Evolutionary conservation across 2,113 vertebrate species (phyloP), one percentile per base, ranked within the genome.

Genomic region (Rhagologus leucostigma): DNA sequence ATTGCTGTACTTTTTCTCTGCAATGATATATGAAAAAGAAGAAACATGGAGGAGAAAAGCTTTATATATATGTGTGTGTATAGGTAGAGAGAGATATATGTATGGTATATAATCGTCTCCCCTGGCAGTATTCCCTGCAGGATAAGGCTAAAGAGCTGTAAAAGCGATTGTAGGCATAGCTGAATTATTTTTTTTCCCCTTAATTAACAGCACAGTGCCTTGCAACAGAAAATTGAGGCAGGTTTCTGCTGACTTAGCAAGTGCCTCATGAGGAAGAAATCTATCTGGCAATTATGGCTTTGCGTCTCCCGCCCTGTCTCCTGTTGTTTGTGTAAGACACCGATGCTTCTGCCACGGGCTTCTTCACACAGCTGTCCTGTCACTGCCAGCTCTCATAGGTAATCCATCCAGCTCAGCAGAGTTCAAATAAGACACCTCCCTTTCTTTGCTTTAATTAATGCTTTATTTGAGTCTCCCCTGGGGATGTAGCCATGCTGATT

Each of bases 341-440:
- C 23, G 2, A 92, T 68, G 64, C 95, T 96, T 88, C 79, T 97
- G 92, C 95, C 92, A 96, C 79, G 11, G 90, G 92, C 95, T 96
- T 59, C 96, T 93, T 90, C 96, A 42, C 68, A 90, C 75, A 67
- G 85, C 93, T 91, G 93, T 88, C 89, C 92, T 94, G 88, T 93
- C 95, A 95, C 81, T 96, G 96, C 93, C 95, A 96, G 93, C 93
- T 96, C 74, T 94, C 88, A 70, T 41, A 89, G 93, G 79, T 95
- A 95, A 96, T 95, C 95, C 92, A 94, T 93, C 90, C 82, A 89
- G 83, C 96, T 97, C 95, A 96, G 96, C 96, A 96, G 60, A 92
- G 92, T 93, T 95, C 96, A 95, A 86, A 92, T 80, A 71, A 94
- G 95, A 84, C 90, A 88, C 90, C 93, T 92, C 90, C 93, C 95